Percentiles rank a stretch among this genome's conserved stretches.
Evolutionary conservation across 1,140 invertebrate species (phyloP).

Genomic region (Yoshiicerus persimilis): DNA sequence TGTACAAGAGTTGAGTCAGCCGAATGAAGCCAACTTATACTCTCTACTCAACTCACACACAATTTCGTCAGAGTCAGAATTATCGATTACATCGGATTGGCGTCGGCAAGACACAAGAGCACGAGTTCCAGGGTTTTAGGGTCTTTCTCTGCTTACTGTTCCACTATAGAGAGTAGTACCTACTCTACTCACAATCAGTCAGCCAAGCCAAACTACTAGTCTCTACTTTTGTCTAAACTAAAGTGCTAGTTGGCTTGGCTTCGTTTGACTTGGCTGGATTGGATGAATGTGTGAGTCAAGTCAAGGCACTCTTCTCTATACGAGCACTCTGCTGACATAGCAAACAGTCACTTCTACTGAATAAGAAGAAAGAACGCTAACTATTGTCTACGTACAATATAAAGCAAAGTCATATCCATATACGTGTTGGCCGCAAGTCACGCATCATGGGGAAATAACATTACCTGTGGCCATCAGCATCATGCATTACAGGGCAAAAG

Average conservation of each 20-base stretch:
- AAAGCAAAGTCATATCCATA: too few species aligned
- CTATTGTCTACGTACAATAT: too few species aligned
- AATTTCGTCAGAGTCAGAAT: slow-evolving; percentile 23
- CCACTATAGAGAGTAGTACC: neutral
- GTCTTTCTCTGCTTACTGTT: neutral
- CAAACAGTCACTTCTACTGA: too few species aligned
- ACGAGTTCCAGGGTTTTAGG: neutral
- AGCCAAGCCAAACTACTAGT: neutral
- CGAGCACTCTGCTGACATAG: neutral
- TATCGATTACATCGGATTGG: slow-evolving; percentile 30
- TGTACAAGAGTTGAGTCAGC: neutral
- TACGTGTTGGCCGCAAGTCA: too few species aligned
- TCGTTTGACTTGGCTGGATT: neutral
- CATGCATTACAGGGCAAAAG: too few species aligned
- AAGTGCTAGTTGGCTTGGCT: neutral
- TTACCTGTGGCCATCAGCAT: too few species aligned
- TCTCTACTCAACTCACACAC: neutral
- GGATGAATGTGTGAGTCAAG: neutral
- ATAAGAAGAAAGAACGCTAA: too few species aligned
- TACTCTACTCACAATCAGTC: neutral
- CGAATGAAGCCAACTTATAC: neutral
- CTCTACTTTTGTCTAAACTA: neutral
- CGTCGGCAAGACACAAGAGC: slow-evolving; percentile 26
- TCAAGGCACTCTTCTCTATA: neutral
- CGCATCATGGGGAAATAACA: too few species aligned